Evolutionary conservation across 2,113 vertebrate species (phyloP).

Genomic region (Pristiophorus japonicus): DNA sequence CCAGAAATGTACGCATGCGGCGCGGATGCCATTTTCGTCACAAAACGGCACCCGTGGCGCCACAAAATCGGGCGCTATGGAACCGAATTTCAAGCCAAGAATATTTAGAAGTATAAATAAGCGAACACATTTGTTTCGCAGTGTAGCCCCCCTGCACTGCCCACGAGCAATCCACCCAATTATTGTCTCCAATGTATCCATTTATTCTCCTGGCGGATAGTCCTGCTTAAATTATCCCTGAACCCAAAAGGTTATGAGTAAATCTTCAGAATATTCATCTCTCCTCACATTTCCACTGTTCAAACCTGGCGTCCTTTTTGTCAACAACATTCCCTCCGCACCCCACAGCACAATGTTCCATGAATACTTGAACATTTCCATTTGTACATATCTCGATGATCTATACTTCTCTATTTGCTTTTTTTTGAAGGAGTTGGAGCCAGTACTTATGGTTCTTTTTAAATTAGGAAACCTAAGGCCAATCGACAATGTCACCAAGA

Average conservation of each 20-base stretch:
- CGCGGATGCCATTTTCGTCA: too few relatives aligned
- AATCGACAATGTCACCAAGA: not conserved
- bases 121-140: not conserved
- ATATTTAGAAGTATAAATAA: not conserved
- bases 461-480: not conserved
- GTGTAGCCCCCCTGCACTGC: not conserved
- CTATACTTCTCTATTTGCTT: not conserved
- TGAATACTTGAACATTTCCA: not conserved
- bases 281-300: not conserved
- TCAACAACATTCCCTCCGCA: not conserved
- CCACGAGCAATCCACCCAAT: not conserved
- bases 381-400: not conserved
- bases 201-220: not conserved
- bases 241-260: not conserved
- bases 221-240: not conserved
- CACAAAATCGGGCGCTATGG: not conserved
- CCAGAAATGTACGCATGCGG: too few relatives aligned
- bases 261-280: not conserved
- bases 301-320: not conserved
- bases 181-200: not conserved
- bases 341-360: not conserved
- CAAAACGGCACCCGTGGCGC: too few relatives aligned
- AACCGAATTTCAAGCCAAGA: not conserved
- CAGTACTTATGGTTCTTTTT: not conserved
- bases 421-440: not conserved